Base-by-base conservation (phyloP, 1,140 invertebrate genomes). In the Hyles euphorbiae region DNA sequence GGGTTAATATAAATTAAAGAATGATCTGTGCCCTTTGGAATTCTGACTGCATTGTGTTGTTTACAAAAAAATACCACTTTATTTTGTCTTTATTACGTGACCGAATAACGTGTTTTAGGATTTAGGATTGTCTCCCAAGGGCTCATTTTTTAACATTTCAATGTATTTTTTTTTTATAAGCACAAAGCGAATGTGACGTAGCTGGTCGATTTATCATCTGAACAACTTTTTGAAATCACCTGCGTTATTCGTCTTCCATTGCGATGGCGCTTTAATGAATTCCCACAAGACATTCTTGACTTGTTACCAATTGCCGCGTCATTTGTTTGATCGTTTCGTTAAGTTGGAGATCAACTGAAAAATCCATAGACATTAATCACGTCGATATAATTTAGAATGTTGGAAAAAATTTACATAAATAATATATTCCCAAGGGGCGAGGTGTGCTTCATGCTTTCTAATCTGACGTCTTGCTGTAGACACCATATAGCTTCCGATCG, bases 351-450 rank as follows among this genome's bases (percentile, higher is more conserved):
- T 73, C 71, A 76, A 85, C 79, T 86, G 79, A 87, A 85, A 88
- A 87, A 83, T 83, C 78, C 72, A 74, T 86, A 75, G 70, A 78
- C 81, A 87, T 88, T 85, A 88, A 87, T 88, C 83, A 87, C 73
- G 76, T 81, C 70, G 74, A 87, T 77, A 88, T 76, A 83, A 88
- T 86, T 88, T 81, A 74, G 74, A 81, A 67, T 74, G 76, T 75
- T 76, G 76, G 75, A 81, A 81, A 85, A 80, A 81, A 88, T 88
- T 87, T 85, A 83, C 85, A 86, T 88, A 82, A 84, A 81, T 87
- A 88, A 85, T 86, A 84, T 87, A 86, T 80, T 78, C 83, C 68
- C 81, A 68, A 67, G 82, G 76, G 82, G 71, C 63, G 44, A 43
- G 44, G 44, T 51, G 44, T 63, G 56, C 40, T 74, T 65, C 56